A percentile compares a stretch with the other conserved stretches of the same genome.
phyloP scores from a whole-genome alignment of 2,113 vertebrate genomes.

The Aspiorhynchus laticeps region DNA sequence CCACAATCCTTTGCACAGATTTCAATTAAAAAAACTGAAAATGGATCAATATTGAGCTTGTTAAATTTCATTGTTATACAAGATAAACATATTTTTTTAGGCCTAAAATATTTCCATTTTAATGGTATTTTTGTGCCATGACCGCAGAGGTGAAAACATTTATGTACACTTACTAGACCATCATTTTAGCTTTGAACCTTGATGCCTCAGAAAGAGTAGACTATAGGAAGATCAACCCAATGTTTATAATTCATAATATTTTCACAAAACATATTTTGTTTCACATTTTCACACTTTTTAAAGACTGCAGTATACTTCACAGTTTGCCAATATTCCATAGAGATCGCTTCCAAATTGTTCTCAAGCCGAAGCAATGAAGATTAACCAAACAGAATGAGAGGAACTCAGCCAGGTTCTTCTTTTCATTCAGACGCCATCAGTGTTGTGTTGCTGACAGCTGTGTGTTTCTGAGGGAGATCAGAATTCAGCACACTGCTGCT shows the following conservation, averaged over 20 bases:
- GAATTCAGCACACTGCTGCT: conserved; percentile 41
- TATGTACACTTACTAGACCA: no score
- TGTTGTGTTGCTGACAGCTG: conserved; percentile 43
- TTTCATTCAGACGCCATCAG: conserved; percentile 31
- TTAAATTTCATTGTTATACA: no score
- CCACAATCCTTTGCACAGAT: no score
- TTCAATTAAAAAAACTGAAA: no score
- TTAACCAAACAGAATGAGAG: conserved; percentile 45
- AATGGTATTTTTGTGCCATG: no score
- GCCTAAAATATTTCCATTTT: no score
- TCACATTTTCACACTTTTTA: neutral
- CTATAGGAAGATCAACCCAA: no score
- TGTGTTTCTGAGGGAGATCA: conserved; percentile 61
- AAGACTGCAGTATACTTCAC: neutral
- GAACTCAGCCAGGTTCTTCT: conserved; percentile 19
- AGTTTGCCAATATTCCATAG: neutral
- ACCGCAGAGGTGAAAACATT: no score
- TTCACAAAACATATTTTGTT: neutral
- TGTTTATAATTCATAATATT: neutral
- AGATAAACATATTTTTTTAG: no score
- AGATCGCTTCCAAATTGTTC: neutral
- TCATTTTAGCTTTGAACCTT: no score
- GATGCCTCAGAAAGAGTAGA: no score
- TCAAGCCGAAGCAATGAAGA: neutral
- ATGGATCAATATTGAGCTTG: no score